Percentiles rank a stretch among this genome's conserved stretches.
phyloP scores from a whole-genome alignment of 2,113 vertebrate genomes.

The Myotis brandtii region DNA sequence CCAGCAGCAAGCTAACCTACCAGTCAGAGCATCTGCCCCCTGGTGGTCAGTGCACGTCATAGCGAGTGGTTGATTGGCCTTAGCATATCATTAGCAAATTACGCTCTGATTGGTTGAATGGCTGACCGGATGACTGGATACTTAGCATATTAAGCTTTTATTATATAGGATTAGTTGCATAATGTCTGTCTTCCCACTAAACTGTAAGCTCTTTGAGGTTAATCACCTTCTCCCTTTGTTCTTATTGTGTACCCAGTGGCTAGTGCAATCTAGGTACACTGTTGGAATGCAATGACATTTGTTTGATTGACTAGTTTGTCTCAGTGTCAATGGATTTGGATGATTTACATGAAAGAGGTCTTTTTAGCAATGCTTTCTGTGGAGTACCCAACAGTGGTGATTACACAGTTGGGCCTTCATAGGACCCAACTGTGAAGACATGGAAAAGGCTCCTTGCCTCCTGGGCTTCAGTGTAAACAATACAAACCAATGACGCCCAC shows the following conservation, averaged over 20 bases:
- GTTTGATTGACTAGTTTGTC: neutral
- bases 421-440: neutral
- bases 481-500: neutral
- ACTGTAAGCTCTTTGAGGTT: neutral
- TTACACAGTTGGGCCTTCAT: neutral
- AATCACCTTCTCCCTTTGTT: neutral
- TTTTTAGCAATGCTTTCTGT: neutral
- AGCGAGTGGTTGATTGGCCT: too few relatives aligned
- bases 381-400: neutral
- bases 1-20: too few relatives aligned
- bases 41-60: too few relatives aligned
- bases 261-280: neutral
- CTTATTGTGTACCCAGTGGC: neutral
- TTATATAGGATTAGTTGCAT: neutral
- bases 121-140: too few relatives aligned
- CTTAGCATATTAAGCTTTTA: too few relatives aligned
- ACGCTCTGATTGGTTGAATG: too few relatives aligned
- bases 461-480: neutral
- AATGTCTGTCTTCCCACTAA: neutral
- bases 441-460: neutral
- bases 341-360: neutral
- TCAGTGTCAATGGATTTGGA: neutral
- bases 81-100: too few relatives aligned
- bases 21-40: too few relatives aligned
- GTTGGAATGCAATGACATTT: neutral